These are phyloP conservation scores for Apodemia hepburni DNA, from an alignment of 2,888 invertebrate species.

Conservation along the genomic window DNA sequence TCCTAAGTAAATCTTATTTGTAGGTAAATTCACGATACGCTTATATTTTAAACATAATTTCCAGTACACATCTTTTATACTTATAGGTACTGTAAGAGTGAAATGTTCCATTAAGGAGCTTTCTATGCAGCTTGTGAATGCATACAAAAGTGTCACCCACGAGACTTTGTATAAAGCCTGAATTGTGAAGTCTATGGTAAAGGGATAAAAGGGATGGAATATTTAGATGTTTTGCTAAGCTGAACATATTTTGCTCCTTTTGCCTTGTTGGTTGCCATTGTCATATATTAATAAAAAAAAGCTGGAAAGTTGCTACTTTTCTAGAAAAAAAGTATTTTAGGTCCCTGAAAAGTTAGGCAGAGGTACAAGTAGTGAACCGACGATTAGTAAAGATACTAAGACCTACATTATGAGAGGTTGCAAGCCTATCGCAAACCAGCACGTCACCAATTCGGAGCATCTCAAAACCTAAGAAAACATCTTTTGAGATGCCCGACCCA, in stretches of 20 bases:
- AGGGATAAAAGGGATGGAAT: neutral
- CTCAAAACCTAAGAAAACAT: too few species aligned
- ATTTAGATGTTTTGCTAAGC: conserved; percentile 1
- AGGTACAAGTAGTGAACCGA: too few species aligned
- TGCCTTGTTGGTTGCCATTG: neutral
- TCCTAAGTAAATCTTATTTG: too few species aligned
- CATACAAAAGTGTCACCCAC: conserved; percentile 30
- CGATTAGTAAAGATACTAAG: too few species aligned
- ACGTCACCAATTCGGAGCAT: too few species aligned
- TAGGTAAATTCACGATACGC: neutral
- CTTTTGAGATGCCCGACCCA: too few species aligned
- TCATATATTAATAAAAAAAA: neutral
- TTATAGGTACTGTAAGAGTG: conserved; percentile 18
- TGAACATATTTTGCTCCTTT: neutral
- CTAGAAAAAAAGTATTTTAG: too few species aligned
- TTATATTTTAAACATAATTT: neutral
- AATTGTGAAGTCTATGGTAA: conserved; percentile 22
- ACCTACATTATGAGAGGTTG: too few species aligned
- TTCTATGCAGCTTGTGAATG: conserved; percentile 28
- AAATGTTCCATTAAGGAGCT: conserved; percentile 23
- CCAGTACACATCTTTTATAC: neutral
- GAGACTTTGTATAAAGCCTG: conserved; percentile 20
- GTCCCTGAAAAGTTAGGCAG: too few species aligned
- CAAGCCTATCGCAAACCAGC: too few species aligned
- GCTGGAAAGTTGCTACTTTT: too few species aligned